Conservation (phyloP, 2,113 vertebrate species). For the Nestor notabilis region DNA sequence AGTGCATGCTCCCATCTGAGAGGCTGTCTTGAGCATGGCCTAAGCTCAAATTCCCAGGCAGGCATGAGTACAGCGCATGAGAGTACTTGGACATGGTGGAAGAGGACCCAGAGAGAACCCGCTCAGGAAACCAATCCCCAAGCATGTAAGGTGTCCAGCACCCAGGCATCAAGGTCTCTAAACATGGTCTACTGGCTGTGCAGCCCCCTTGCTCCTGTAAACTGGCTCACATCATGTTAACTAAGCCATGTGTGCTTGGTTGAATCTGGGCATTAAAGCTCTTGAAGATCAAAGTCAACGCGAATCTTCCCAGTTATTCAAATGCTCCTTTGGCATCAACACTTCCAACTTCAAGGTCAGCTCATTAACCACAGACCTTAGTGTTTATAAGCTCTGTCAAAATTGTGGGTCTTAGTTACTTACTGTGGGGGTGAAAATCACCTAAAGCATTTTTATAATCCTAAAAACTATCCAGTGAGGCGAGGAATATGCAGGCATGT, state of each 20-base stretch:
- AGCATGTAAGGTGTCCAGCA: neutral
- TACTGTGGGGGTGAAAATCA: neutral
- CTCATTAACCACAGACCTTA: neutral
- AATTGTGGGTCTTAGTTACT: neutral
- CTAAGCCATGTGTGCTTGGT: neutral
- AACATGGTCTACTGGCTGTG: neutral
- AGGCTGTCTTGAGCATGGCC: neutral
- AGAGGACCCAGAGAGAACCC: neutral
- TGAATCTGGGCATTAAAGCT: neutral
- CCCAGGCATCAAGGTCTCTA: neutral
- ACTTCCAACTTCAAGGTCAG: neutral
- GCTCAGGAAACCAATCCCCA: neutral
- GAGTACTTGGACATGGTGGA: fast-evolving
- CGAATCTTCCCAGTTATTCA: neutral
- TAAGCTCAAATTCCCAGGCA: neutral
- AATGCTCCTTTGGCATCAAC: neutral
- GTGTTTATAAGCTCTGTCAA: neutral
- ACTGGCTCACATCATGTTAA: neutral
- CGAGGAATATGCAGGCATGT: neutral
- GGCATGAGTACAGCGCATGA: neutral
- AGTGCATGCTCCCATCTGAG: fast-evolving
- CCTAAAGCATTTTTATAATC: neutral
- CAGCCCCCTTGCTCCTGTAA: neutral
- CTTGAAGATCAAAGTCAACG: neutral
- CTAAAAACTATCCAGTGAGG: neutral